Evolutionary conservation across 2,797 vertebrate species (phyloP), one percentile per base, ranked within the genome.

Genomic region (Enteromius anoplus): DNA sequence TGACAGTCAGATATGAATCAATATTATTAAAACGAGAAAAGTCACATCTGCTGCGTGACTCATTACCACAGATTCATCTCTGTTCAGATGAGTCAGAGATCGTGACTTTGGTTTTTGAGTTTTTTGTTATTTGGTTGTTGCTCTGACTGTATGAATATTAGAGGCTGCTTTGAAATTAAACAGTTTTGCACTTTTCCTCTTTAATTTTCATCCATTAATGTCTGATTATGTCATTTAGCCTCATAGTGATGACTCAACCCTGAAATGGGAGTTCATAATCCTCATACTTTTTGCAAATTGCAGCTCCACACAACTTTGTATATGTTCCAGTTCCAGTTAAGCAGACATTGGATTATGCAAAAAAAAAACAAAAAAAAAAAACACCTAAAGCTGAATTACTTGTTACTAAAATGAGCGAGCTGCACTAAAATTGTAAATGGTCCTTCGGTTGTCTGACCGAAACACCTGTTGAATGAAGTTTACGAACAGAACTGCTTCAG

Each of bases 21-120:
- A 34, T 47, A 72, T 47, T 60, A 81, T 72, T 71, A 10, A 80
- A 62, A 81, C 60, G 68, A 72, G 68, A 58, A n/a, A 9, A 55
- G 21, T 47, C 66, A 60, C 78, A 62, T 71, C 68, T 60, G 78
- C 55, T 80, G 40, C 29, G 7, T 60, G 69, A 81, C 68, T 71
- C 78, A 80, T 62, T 62, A 72, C 26, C 47, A 23, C 26, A 60
- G 2, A 62, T 29, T 60, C 4, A 8, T 71, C 42, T 58, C 14
- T 72, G 40, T 47, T 72, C 66, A 34, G 40, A 72, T 72, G 68
- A 71, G 68, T 81, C 79, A 72, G 53, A 32, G 26, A 81, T 81
- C 1, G 32, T 75, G 58, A 78, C 75, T 47, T 64, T 12, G 51
- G 2, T 10, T 51, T 72, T 19, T 11, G 29, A 32, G 45, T 47